phyloP scores from a whole-genome alignment of 2,797 vertebrate genomes.

The Nyctalus aviator region DNA sequence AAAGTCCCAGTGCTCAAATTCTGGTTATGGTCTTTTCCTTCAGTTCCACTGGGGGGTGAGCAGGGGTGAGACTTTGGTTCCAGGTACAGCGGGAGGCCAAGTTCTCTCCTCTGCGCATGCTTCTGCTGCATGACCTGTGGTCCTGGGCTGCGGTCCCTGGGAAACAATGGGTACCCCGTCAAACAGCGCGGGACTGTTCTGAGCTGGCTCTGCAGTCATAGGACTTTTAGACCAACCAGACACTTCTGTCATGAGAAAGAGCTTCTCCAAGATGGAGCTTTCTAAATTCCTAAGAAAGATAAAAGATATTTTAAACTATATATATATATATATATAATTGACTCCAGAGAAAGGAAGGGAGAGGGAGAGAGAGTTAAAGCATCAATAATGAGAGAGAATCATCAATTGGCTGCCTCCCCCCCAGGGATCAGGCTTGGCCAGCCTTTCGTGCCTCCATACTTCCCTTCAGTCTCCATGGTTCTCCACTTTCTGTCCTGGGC shows the following conservation, averaged over 20 bases:
- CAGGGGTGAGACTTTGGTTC: not conserved
- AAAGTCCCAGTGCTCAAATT: not conserved
- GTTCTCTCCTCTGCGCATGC: not conserved
- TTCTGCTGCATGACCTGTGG: not conserved
- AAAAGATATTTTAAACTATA: not conserved
- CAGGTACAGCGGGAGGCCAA: not conserved
- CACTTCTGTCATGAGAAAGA: not conserved
- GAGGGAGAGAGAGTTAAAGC: not conserved
- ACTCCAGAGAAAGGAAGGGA: not conserved
- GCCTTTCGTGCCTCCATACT: too few species aligned
- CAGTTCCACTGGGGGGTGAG: not conserved
- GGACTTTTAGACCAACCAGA: not conserved
- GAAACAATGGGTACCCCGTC: not conserved
- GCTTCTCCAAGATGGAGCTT: not conserved
- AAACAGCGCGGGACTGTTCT: too few species aligned
- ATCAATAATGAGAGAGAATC: not conserved
- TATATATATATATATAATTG: not conserved
- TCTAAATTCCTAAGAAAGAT: constrained; percentile 45
- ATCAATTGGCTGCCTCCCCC: not conserved
- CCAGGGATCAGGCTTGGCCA: too few species aligned
- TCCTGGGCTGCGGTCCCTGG: not conserved
- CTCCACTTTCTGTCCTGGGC: too few species aligned
- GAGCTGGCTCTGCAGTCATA: not conserved
- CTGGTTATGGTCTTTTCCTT: not conserved
- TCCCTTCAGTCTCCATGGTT: too few species aligned